These are phyloP conservation scores for Arnoldichthys spilopterus DNA, from an alignment of 2,797 vertebrate genomes.

Conservation along the genomic window DNA sequence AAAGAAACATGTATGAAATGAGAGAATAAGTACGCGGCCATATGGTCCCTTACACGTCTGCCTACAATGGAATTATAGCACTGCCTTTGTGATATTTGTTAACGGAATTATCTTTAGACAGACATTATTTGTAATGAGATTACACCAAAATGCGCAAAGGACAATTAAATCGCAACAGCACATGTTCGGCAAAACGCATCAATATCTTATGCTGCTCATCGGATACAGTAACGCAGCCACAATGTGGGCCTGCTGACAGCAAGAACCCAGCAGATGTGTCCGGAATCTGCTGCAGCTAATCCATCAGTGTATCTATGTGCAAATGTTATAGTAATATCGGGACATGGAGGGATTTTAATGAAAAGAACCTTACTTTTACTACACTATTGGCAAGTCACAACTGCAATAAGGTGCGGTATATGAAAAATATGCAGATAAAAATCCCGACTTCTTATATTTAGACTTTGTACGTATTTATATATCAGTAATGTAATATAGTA, in stretches of 20 bases:
- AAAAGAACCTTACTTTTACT: too few relatives aligned
- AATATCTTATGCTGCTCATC: not conserved
- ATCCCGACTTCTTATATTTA: too few relatives aligned
- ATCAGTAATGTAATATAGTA: not conserved
- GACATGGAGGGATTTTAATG: too few relatives aligned
- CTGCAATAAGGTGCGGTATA: too few relatives aligned
- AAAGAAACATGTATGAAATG: conserved; percentile 85
- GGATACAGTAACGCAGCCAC: not conserved
- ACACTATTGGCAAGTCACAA: too few relatives aligned
- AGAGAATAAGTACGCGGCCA: conserved; percentile 80
- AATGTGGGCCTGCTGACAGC: not conserved
- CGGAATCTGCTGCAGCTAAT: not conserved
- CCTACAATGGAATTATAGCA: conserved; percentile 74
- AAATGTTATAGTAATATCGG: too few relatives aligned
- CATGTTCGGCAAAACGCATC: conserved; percentile 24
- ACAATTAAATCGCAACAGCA: conserved; percentile 51
- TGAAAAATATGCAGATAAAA: too few relatives aligned
- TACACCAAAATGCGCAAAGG: conserved; percentile 35
- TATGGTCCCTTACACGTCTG: conserved; percentile 79
- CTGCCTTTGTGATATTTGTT: conserved; percentile 70
- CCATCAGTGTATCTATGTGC: not conserved
- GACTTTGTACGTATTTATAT: not conserved
- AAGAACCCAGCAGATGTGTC: not conserved
- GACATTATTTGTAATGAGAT: conserved; percentile 45
- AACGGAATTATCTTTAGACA: conserved; percentile 66